Percentiles rank a stretch among this genome's conserved stretches.
These are phyloP conservation scores for Dicyrtomina minuta DNA, from an alignment of 2,888 invertebrate species.

Conservation along the genomic window DNA sequence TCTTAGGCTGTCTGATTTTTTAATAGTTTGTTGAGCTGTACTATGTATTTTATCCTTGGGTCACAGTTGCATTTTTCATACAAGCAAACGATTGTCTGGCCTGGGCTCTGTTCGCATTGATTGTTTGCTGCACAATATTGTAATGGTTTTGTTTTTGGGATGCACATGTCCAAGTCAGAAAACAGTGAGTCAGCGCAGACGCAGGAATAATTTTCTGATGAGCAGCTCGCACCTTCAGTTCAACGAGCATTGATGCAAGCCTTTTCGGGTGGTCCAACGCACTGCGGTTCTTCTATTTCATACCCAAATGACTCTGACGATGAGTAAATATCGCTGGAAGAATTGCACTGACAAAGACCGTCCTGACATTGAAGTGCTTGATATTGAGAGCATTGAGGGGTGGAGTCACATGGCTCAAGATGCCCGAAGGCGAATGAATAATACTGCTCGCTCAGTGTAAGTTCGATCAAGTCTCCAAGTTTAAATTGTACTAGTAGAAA, in stretches of 20 bases:
- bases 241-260: not conserved
- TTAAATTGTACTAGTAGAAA: too few relatives aligned
- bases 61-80: slow-evolving; percentile 10
- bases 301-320: too few relatives aligned
- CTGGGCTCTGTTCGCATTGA: not conserved
- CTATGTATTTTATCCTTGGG: not conserved
- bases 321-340: not conserved
- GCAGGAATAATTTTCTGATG: not conserved
- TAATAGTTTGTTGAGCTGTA: not conserved
- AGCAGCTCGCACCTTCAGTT: not conserved
- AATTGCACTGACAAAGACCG: slow-evolving; percentile 3
- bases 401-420: not conserved
- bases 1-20: too few relatives aligned
- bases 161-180: too few relatives aligned
- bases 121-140: slow-evolving; percentile 6
- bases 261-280: not conserved
- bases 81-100: not conserved
- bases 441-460: too few relatives aligned
- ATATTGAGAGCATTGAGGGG: not conserved
- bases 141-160: too few relatives aligned
- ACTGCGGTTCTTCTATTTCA: not conserved
- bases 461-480: too few relatives aligned
- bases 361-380: not conserved
- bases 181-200: not conserved
- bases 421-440: not conserved